Conservation (phyloP, 2,888 invertebrate genomes). For the Acleris sparsana region DNA sequence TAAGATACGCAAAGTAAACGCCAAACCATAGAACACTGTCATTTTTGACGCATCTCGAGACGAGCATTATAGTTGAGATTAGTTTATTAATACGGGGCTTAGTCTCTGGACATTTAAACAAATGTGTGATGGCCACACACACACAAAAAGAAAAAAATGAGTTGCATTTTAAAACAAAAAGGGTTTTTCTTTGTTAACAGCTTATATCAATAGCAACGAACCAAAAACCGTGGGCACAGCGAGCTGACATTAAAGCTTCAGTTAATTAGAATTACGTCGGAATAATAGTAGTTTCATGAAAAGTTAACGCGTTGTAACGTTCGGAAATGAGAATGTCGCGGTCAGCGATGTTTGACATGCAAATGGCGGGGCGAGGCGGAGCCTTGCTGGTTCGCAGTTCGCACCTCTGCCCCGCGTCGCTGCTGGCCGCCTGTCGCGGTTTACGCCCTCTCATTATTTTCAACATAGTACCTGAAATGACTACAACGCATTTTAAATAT, state of each 20-base stretch:
- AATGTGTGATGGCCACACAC: too few species aligned
- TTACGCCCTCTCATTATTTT: background rate
- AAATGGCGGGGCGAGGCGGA: conserved; percentile 54
- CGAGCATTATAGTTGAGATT: too few species aligned
- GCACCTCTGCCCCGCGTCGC: conserved; percentile 8
- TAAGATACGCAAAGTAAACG: too few species aligned
- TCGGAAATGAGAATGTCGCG: conserved; percentile 70
- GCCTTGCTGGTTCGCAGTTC: conserved; percentile 19
- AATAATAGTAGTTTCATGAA: conserved; percentile 52
- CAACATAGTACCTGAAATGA: background rate
- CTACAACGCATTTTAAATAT: too few species aligned
- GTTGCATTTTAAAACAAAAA: too few species aligned
- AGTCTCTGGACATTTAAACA: too few species aligned
- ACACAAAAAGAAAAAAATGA: too few species aligned
- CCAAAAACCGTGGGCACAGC: conserved; percentile 19
- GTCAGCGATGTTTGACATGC: conserved; percentile 69
- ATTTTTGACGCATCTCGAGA: too few species aligned
- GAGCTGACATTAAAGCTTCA: conserved; percentile 26
- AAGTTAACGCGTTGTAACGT: conserved; percentile 50
- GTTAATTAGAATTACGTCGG: conserved; percentile 47
- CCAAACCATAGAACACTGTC: too few species aligned
- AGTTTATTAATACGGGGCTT: too few species aligned
- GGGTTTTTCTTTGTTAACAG: too few species aligned
- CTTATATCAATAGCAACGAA: background rate
- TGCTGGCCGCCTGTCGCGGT: background rate